Evolutionary conservation across 2,888 invertebrate species (phyloP).

Genomic region (Penaeus monodon): DNA sequence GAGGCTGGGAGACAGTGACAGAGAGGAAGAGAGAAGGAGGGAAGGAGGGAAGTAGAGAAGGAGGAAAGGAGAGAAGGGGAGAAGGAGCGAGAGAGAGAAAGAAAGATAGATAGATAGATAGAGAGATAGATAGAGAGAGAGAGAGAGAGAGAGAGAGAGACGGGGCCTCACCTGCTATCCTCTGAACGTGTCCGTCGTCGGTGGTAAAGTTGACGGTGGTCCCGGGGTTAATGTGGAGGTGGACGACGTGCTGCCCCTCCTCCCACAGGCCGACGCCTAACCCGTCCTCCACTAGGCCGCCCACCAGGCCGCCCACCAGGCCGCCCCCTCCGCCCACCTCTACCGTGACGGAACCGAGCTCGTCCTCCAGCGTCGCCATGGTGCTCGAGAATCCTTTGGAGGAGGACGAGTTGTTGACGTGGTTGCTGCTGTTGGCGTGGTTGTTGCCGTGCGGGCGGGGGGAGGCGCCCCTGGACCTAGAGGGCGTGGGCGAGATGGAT

Average conservation of each 20-base stretch:
- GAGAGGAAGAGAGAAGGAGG: too few species aligned
- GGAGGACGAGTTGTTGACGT: constrained; percentile 1
- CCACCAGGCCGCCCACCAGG: constrained; percentile 11
- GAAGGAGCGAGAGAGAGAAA: not conserved
- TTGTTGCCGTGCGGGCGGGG: constrained; percentile 19
- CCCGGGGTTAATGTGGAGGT: constrained; percentile 83
- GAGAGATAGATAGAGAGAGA: not conserved
- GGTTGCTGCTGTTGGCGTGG: too few species aligned
- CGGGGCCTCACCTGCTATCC: constrained; percentile 57
- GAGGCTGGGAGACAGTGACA: too few species aligned
- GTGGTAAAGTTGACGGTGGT: constrained; percentile 78
- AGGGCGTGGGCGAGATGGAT: constrained; percentile 29
- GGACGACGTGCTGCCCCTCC: constrained; percentile 76
- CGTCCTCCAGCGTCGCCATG: constrained; percentile 18
- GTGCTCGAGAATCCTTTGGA: not conserved
- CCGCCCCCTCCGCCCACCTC: constrained; percentile 32
- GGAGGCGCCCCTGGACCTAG: constrained; percentile 34
- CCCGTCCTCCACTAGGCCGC: constrained; percentile 25
- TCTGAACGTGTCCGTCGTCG: constrained; percentile 56
- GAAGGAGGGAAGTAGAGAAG: too few species aligned
- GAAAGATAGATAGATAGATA: not conserved
- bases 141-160: not conserved
- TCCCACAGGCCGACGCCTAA: not conserved
- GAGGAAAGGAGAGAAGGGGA: not conserved
- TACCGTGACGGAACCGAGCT: constrained; percentile 36